Evolutionary conservation across 2,797 vertebrate genomes (phyloP), one percentile per base, ranked within the genome.

Genomic region (Scolopax bukidnonensis): DNA sequence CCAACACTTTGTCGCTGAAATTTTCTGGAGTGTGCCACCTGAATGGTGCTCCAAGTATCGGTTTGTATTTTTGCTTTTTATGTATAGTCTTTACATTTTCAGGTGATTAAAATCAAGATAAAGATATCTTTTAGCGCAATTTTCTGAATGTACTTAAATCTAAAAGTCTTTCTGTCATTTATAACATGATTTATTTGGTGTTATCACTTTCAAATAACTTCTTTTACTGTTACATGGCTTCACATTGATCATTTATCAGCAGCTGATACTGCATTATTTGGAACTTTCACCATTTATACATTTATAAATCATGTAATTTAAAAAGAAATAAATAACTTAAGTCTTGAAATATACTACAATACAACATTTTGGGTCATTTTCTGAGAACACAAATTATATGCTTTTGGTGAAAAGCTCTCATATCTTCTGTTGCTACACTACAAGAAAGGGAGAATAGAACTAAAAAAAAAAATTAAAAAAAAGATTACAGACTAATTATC

Each of bases 171-270:
- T 80, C 36, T 53, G 7, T 91, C 74, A 79, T 87, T 94, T 92
- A 78, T 67, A 64, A 36, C 16, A 59, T 92, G 69, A 96, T 96
- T 97, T 96, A 96, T 95, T 94, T 87, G 33, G 13, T 69, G 61
- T 74, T 87, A 89, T 96, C 61, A 97, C 82, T 81, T 97, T 96
- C 84, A 96, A 88, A 93, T 88, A 95, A 87, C 92, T 94, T 89
- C 21, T 95, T n/a, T 95, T 69, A 89, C 61, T 96, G 9, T 80
- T 90, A 56, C 11, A 68, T 75, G 30, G 57, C 27, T 41, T 16
- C 54, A 65, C 43, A 94, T 93, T 11, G 28, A 93, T 96, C 47
- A 90, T 81, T 68, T 96, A 36, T 95, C 90, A 95, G 28, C 59
- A 95, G 85, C 88, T 95, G 77, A 67, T 74, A 30, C 17, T 59